These are phyloP conservation scores for Rhagonycha fulva DNA, from an alignment of 2,888 invertebrate genomes.

Conservation along the genomic window DNA sequence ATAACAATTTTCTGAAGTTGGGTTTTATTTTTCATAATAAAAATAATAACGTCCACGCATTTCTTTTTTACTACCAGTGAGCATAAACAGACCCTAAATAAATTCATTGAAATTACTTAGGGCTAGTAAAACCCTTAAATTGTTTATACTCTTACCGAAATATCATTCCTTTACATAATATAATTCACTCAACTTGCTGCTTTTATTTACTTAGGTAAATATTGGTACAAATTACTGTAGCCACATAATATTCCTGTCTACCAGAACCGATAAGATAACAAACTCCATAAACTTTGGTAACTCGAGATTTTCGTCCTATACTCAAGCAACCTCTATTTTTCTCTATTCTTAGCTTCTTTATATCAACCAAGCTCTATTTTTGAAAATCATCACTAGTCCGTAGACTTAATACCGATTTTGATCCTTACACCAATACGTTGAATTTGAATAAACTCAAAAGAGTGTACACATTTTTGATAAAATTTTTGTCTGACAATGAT, in stretches of 20 bases:
- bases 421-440: too few species aligned
- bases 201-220: not conserved
- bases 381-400: too few species aligned
- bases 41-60: constrained; percentile 16
- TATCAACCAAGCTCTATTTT: too few species aligned
- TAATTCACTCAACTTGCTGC: not conserved
- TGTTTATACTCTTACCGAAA: not conserved
- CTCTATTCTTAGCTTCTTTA: too few species aligned
- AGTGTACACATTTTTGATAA: too few species aligned
- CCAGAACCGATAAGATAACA: not conserved
- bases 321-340: too few species aligned
- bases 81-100: constrained; percentile 17
- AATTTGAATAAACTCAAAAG: too few species aligned
- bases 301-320: not conserved
- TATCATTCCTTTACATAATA: not conserved
- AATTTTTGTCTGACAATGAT: too few species aligned
- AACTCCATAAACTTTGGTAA: not conserved
- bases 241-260: not conserved
- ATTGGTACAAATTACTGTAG: not conserved
- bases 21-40: constrained; percentile 25
- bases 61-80: constrained; percentile 17
- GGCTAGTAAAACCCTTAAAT: not conserved
- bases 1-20: constrained; percentile 9
- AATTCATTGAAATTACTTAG: constrained; percentile 8
- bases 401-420: too few species aligned